A percentile compares a stretch with the other conserved stretches of the same genome.
Conservation (phyloP, 2,113 vertebrate genomes). For the Ammodytes dubius region DNA sequence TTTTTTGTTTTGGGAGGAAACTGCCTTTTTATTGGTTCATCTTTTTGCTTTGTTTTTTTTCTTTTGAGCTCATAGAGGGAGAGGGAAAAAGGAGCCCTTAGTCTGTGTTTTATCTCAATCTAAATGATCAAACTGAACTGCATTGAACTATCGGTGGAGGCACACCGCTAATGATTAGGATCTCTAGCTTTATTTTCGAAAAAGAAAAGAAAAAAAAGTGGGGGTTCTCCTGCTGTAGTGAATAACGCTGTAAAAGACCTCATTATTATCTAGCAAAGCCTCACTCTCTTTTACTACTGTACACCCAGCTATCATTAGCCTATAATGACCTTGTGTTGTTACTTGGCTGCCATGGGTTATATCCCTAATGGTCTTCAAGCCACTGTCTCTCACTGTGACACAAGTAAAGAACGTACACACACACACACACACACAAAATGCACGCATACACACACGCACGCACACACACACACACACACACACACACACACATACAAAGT, state of each 20-base stretch:
- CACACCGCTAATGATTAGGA: conserved; percentile 59
- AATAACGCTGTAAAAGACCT: conserved; percentile 66
- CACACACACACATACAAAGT: conserved; percentile 33
- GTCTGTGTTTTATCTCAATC: conserved; percentile 68
- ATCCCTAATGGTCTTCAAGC: conserved; percentile 85
- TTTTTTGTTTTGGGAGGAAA: not conserved
- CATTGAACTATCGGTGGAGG: conserved; percentile 56
- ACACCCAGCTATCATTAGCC: conserved; percentile 71
- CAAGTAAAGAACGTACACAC: conserved; percentile 50
- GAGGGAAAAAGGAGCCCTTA: conserved; percentile 2
- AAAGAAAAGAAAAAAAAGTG: not conserved
- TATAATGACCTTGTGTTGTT: conserved; percentile 82
- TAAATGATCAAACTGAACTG: conserved; percentile 55
- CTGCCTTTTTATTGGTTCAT: conserved; percentile 11
- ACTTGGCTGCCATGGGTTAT: conserved; percentile 79
- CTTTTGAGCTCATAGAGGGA: conserved; percentile 22
- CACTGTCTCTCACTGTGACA: conserved; percentile 62
- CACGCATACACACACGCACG: conserved; percentile 35
- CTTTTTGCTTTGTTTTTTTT: conserved; percentile 6
- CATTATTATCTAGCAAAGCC: conserved; percentile 53
- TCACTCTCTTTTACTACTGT: conserved; percentile 48
- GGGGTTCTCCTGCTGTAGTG: conserved; percentile 11
- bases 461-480: not conserved
- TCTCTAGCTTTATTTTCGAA: conserved; percentile 11
- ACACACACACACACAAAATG: not conserved